phyloP scores from a whole-genome alignment of 2,888 invertebrate species.

The Papilio elwesi region DNA sequence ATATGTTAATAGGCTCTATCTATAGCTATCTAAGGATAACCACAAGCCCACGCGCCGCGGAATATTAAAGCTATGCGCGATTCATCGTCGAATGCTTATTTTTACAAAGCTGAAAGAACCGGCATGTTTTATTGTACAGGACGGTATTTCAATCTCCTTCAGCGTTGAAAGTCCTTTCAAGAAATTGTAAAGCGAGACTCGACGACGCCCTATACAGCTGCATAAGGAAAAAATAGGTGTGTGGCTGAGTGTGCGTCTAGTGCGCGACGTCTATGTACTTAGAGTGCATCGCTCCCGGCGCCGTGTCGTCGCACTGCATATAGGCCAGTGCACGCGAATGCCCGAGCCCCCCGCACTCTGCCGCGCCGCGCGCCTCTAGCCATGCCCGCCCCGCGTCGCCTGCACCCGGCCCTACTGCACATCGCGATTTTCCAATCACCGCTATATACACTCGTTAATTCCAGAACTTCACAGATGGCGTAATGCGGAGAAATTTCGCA shows the following conservation, averaged over 20 bases:
- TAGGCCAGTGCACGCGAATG: conserved; percentile 84
- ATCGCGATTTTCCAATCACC: conserved; percentile 81
- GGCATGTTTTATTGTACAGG: conserved; percentile 46
- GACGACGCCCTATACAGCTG: conserved; percentile 68
- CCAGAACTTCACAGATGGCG: conserved; percentile 67
- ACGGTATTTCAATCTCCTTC: conserved; percentile 66
- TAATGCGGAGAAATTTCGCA: conserved; percentile 72
- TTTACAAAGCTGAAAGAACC: conserved; percentile 36
- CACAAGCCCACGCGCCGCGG: background rate
- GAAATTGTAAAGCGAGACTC: conserved; percentile 69
- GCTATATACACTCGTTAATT: conserved; percentile 74
- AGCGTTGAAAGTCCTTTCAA: conserved; percentile 71
- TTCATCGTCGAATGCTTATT: conserved; percentile 21
- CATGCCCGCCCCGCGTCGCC: conserved; percentile 46
- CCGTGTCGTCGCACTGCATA: conserved; percentile 84
- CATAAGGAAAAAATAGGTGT: conserved; percentile 74
- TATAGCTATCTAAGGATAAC: conserved; percentile 12
- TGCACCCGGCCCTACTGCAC: conserved; percentile 53
- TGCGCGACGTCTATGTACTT: conserved; percentile 75
- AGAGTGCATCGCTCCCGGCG: conserved; percentile 84
- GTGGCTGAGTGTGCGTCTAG: conserved; percentile 75
- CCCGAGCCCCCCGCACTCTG: conserved; percentile 60
- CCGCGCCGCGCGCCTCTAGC: conserved; percentile 44
- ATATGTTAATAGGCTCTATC: background rate
- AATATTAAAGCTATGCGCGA: conserved; percentile 17